Conservation (phyloP, 2,888 invertebrate genomes). For the Rhamnusium bicolor region DNA sequence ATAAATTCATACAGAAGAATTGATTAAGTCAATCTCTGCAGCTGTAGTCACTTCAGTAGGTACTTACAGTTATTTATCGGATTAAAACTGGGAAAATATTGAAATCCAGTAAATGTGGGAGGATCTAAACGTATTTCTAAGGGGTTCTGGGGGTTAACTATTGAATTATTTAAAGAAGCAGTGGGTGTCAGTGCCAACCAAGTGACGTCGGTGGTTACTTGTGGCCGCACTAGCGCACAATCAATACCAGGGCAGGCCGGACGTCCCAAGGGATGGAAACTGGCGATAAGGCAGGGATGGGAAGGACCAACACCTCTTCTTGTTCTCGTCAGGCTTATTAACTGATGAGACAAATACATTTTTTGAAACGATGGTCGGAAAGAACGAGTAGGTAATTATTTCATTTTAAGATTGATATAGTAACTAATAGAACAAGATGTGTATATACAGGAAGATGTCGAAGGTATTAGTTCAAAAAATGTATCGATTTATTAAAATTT, state of each 20-base stretch:
- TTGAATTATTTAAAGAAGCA: constrained; percentile 32
- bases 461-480: too few species aligned
- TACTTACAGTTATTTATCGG: not conserved
- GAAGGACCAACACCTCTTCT: constrained; percentile 16
- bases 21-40: not conserved
- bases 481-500: too few species aligned
- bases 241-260: constrained; percentile 53
- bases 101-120: constrained; percentile 10
- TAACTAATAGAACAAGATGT: too few species aligned
- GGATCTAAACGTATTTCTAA: constrained; percentile 3
- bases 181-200: constrained; percentile 34
- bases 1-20: not conserved
- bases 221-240: constrained; percentile 46
- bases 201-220: constrained; percentile 33
- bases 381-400: not conserved
- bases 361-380: not conserved
- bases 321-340: constrained; percentile 21
- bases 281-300: constrained; percentile 21
- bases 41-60: not conserved
- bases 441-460: too few species aligned
- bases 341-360: not conserved
- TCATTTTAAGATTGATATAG: not conserved
- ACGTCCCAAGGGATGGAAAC: constrained; percentile 50
- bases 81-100: constrained; percentile 6
- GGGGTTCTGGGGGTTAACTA: constrained; percentile 9